A percentile compares a stretch with the other conserved stretches of the same genome.
These are phyloP conservation scores for Oreonectes daqikongensis DNA, from an alignment of 2,797 vertebrate species.

Conservation along the genomic window DNA sequence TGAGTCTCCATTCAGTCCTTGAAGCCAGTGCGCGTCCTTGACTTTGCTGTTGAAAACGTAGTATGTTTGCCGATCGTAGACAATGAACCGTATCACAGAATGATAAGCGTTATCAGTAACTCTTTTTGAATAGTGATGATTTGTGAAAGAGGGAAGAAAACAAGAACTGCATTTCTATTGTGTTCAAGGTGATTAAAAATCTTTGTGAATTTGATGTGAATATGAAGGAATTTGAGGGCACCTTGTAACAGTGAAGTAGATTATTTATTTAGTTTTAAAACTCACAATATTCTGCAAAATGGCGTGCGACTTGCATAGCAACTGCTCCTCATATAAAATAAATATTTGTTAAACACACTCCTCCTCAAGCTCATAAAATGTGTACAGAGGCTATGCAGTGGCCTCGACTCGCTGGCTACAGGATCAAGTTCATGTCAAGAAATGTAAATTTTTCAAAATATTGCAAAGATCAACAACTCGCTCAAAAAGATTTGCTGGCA, in stretches of 20 bases:
- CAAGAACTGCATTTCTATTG: constrained; percentile 11
- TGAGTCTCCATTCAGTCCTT: constrained; percentile 45
- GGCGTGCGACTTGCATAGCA: not conserved
- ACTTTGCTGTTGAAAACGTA: constrained; percentile 31
- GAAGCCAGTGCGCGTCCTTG: constrained; percentile 42
- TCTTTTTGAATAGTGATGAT: constrained; percentile 9
- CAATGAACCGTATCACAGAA: constrained; percentile 21
- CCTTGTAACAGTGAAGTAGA: constrained; percentile 1
- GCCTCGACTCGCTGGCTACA: constrained; percentile 39
- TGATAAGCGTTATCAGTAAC: constrained; percentile 16
- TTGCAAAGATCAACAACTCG: constrained; percentile 49
- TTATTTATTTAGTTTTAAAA: not conserved
- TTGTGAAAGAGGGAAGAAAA: constrained; percentile 10
- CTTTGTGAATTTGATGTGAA: constrained; percentile 8
- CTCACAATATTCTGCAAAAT: not conserved
- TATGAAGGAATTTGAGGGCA: not conserved
- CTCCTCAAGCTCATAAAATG: constrained; percentile 39
- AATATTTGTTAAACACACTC: constrained; percentile 51
- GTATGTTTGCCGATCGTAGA: constrained; percentile 29
- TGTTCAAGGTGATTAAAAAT: constrained; percentile 23
- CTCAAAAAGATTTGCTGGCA: constrained; percentile 48
- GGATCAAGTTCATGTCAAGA: constrained; percentile 51
- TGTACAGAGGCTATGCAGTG: constrained; percentile 22
- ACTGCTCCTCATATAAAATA: constrained; percentile 31
- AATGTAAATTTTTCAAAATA: constrained; percentile 50